Evolutionary conservation across 2,113 vertebrate species (phyloP).

Genomic region (Chaetura pelagica): DNA sequence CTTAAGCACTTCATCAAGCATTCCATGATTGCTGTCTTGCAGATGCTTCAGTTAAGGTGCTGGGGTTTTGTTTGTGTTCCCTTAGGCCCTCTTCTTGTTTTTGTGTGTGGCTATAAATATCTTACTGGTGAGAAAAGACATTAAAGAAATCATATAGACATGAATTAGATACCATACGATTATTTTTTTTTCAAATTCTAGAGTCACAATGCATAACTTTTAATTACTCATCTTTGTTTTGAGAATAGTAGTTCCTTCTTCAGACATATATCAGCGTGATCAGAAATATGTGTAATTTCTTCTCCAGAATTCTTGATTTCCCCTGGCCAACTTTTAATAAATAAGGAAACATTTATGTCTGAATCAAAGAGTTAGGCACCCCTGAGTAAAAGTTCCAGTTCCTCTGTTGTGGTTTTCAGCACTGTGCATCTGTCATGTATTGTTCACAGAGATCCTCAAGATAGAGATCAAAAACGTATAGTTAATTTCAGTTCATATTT

Average conservation of each 20-base stretch:
- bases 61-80: slow-evolving; percentile 13
- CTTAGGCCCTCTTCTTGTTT: slow-evolving; percentile 27
- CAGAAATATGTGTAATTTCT: slow-evolving; percentile 33
- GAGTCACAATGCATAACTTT: slow-evolving; percentile 22
- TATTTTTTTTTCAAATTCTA: neutral
- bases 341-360: neutral
- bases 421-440: neutral
- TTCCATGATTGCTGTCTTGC: slow-evolving; percentile 28
- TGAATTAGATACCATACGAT: slow-evolving; percentile 21
- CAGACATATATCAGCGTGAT: slow-evolving; percentile 20
- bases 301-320: slow-evolving; percentile 19
- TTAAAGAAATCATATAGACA: slow-evolving; percentile 28
- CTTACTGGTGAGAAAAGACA: slow-evolving; percentile 25
- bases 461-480: neutral
- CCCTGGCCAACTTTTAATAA: neutral
- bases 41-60: slow-evolving; percentile 49
- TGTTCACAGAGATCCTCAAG: slow-evolving; percentile 1
- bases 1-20: slow-evolving; percentile 50
- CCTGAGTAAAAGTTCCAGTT: slow-evolving; percentile 29
- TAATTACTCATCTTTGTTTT: slow-evolving; percentile 18
- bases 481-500: neutral
- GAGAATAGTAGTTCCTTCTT: slow-evolving; percentile 25
- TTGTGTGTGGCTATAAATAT: slow-evolving; percentile 31
- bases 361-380: slow-evolving; percentile 20
- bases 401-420: slow-evolving; percentile 17